Base-by-base conservation (phyloP, 2,888 invertebrate species). In the Frankliniella fusca region DNA sequence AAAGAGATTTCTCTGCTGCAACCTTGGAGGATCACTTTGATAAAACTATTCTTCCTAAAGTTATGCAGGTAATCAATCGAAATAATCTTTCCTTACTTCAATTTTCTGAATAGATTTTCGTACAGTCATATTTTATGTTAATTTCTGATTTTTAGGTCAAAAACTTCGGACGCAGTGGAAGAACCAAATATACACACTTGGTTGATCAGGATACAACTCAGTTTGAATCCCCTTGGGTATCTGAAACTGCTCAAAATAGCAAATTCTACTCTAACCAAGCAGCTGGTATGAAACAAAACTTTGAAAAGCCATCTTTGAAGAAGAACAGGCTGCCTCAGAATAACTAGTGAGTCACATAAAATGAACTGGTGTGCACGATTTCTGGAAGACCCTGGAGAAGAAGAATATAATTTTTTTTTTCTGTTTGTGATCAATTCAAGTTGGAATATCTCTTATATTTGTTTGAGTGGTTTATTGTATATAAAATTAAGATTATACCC, bases 1-100 rank as follows among this genome's bases (percentile, higher is more conserved):
- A 96, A 87, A 92, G 97, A 86, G 97, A 99, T 87, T 98, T 97
- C 89, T 96, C 98, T 0, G 95, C 95, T 83, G 95, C 98, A 0
- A 99, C 99, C 0, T 89, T 99, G 86, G 99, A 99, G 86, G 99
- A 99, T 92, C 98, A 98, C 88, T 99, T 99, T 88, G 98, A 99
- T 88, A 99, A 99, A 89, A 97, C 98, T 49, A 95, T 99, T 85
- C 88, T 99, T 84, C 99, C 99, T 1, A 98, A 99, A 91, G 99
- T 99, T 85, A 99, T 99, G 99, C 99, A 99, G 92, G 91, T 91
- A 85, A 5, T 12, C 0, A 54, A 54, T 54, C 10, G 15, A 20
- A 54, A 54, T 54, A 54, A 15, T 54, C 7, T 12, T 15, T 54
- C 12, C 15, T 38, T 5, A 38, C 38, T 5, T 38, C 38, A 38